These are phyloP conservation scores for Arctia plantaginis DNA, from an alignment of 2,888 invertebrate genomes.

Conservation along the genomic window DNA sequence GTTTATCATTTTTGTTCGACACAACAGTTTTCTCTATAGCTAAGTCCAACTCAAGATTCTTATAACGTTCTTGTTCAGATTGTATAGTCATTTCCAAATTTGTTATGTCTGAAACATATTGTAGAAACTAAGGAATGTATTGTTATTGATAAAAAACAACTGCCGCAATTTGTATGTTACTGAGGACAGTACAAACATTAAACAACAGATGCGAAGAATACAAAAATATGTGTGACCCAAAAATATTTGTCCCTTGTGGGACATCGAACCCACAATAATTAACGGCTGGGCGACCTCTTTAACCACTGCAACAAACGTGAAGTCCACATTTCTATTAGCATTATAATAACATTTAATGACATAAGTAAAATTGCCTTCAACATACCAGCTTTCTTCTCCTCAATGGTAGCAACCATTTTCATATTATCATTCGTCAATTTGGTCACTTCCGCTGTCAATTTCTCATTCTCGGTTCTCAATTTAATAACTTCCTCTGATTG, in stretches of 20 bases:
- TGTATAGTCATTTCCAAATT: slow-evolving; percentile 62
- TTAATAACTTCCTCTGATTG: background rate
- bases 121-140: background rate
- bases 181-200: background rate
- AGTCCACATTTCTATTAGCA: background rate
- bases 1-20: slow-evolving; percentile 64
- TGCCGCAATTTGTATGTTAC: background rate
- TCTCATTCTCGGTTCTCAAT: slow-evolving; percentile 10
- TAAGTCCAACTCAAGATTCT: slow-evolving; percentile 53
- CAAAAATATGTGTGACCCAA: background rate
- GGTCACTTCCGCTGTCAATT: slow-evolving; percentile 1
- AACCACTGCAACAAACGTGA: background rate
- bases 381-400: slow-evolving; percentile 60
- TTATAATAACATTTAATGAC: background rate
- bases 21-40: slow-evolving; percentile 60
- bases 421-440: slow-evolving; percentile 9
- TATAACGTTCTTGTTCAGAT: slow-evolving; percentile 56
- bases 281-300: background rate
- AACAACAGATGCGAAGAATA: background rate
- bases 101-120: slow-evolving; percentile 62
- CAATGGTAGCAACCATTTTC: slow-evolving; percentile 1
- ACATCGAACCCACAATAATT: background rate
- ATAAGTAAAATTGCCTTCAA: slow-evolving; percentile 10
- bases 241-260: background rate
- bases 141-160: background rate